A percentile compares a stretch with the other conserved stretches of the same genome.
Conservation (phyloP, 2,888 invertebrate genomes). For the Itoplectis maculator region DNA sequence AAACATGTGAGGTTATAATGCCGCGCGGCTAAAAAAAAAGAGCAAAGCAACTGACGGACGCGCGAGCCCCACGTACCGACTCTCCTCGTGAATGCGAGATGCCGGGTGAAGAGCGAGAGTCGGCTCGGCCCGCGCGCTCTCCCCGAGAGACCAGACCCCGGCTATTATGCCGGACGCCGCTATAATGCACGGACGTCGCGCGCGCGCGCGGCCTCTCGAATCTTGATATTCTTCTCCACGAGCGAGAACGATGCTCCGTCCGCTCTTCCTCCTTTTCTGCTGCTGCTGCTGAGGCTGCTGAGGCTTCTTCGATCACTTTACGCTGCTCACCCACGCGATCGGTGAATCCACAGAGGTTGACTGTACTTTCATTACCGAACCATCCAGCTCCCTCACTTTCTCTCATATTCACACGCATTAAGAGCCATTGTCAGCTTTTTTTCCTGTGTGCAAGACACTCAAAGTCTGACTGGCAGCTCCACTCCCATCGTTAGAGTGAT, state of each 20-base stretch:
- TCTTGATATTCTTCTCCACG: slow-evolving; percentile 41
- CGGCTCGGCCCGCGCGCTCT: slow-evolving; percentile 19
- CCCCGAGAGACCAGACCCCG: slow-evolving; percentile 23
- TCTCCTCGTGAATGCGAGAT: slow-evolving; percentile 61
- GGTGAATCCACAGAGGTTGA: slow-evolving; percentile 2
- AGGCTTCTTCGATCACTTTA: slow-evolving; percentile 11
- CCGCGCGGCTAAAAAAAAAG: slow-evolving; percentile 35
- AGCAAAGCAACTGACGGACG: slow-evolving; percentile 40
- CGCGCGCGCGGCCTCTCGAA: slow-evolving; percentile 19
- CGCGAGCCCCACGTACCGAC: slow-evolving; percentile 51
- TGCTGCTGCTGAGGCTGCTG: neutral
- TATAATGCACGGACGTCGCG: slow-evolving; percentile 40
- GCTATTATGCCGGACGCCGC: slow-evolving; percentile 62
- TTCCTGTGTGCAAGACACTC: no score
- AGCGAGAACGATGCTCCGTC: slow-evolving; percentile 21
- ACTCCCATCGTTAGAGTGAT: no score
- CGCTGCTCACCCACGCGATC: slow-evolving; percentile 14
- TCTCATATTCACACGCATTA: slow-evolving; percentile 20
- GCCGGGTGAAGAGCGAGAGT: slow-evolving; percentile 49
- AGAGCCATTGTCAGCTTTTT: neutral
- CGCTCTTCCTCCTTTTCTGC: neutral
- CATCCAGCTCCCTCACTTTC: slow-evolving; percentile 21
- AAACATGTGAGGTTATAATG: slow-evolving; percentile 53
- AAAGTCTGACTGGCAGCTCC: no score
- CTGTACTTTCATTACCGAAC: slow-evolving; percentile 9